phyloP scores from a whole-genome alignment of 2,113 vertebrate genomes.

The Oryzias curvinotus region DNA sequence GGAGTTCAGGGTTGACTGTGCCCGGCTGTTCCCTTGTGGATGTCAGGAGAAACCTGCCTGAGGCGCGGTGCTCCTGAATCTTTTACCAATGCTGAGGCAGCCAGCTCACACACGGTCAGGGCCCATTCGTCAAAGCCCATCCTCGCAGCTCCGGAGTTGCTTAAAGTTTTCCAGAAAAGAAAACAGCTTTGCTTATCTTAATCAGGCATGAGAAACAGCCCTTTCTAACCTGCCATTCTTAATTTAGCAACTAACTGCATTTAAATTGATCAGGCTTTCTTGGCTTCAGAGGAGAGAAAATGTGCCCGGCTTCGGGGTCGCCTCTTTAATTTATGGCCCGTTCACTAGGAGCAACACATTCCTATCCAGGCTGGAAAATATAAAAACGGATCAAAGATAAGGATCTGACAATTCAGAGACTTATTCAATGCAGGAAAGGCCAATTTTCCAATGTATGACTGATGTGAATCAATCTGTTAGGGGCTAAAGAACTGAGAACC shows the following conservation, averaged over 20 bases:
- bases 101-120: slow-evolving; percentile 41
- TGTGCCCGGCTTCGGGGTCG: not conserved
- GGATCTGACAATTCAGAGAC: no score
- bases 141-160: slow-evolving; percentile 63
- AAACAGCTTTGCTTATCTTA: slow-evolving; percentile 56
- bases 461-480: no score
- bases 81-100: slow-evolving; percentile 66
- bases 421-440: no score
- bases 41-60: slow-evolving; percentile 58
- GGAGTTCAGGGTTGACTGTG: slow-evolving; percentile 47
- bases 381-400: no score
- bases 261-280: slow-evolving; percentile 19
- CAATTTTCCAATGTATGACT: no score
- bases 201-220: slow-evolving; percentile 49
- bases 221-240: slow-evolving; percentile 14
- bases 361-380: no score
- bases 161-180: slow-evolving; percentile 61
- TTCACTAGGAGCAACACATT: no score
- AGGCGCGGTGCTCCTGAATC: slow-evolving; percentile 64
- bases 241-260: slow-evolving; percentile 41
- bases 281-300: not conserved
- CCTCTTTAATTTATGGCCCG: no score
- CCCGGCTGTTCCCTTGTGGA: slow-evolving; percentile 36
- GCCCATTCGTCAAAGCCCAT: slow-evolving; percentile 65
- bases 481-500: no score